phyloP scores from a whole-genome alignment of 2,888 invertebrate genomes.

The Acleris sparsana region DNA sequence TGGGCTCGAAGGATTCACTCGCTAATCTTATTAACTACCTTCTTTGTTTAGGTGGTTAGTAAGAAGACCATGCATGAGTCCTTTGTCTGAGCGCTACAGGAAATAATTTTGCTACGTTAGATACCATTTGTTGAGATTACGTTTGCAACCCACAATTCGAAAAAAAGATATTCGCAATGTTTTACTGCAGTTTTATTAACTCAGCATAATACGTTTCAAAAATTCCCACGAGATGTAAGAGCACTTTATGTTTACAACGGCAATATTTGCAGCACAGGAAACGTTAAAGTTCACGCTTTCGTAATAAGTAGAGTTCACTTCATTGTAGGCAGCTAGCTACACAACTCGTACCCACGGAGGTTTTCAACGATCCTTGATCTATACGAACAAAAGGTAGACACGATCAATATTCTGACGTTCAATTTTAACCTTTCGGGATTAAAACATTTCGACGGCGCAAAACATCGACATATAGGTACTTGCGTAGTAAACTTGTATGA shows the following conservation, averaged over 20 bases:
- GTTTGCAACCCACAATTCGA: not conserved
- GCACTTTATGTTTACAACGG: constrained; percentile 21
- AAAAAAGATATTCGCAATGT: constrained; percentile 13
- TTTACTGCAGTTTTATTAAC: constrained; percentile 17
- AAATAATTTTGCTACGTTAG: not conserved
- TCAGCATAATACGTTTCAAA: constrained; percentile 11
- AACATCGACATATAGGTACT: constrained; percentile 2
- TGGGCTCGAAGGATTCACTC: constrained; percentile 56
- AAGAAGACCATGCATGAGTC: constrained; percentile 9
- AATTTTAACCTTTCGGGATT: constrained; percentile 7
- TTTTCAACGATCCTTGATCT: constrained; percentile 62
- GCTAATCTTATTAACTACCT: constrained; percentile 21
- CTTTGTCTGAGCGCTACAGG: constrained; percentile 17
- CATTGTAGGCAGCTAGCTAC: constrained; percentile 27
- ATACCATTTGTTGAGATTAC: not conserved
- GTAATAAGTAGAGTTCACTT: constrained; percentile 31
- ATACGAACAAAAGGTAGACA: constrained; percentile 44
- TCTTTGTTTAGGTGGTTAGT: constrained; percentile 26
- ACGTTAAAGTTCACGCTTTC: constrained; percentile 40
- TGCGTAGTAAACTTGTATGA: constrained; percentile 1
- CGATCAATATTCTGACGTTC: constrained; percentile 19
- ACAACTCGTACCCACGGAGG: constrained; percentile 15
- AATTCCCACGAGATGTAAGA: constrained; percentile 31
- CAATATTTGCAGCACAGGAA: constrained; percentile 34
- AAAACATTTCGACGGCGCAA: constrained; percentile 1